Conservation (phyloP, 2,888 invertebrate genomes). For the Baronia brevicornis region DNA sequence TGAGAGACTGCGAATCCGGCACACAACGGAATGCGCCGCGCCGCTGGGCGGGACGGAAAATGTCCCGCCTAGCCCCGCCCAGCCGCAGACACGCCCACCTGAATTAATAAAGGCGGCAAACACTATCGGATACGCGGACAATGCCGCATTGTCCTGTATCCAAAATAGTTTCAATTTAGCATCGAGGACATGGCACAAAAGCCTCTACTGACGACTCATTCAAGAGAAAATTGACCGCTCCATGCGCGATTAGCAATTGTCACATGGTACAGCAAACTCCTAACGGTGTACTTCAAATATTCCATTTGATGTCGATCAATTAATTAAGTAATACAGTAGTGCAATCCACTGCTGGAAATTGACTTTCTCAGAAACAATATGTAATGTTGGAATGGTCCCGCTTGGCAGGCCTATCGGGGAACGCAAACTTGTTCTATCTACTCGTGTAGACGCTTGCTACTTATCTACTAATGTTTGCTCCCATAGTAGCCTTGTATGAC, state of each 20-base stretch:
- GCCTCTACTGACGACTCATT: slow-evolving; percentile 57
- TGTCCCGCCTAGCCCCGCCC: slow-evolving; percentile 52
- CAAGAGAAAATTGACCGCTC: slow-evolving; percentile 61
- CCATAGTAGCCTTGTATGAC: no score
- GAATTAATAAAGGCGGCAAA: slow-evolving; percentile 75
- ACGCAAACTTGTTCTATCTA: no score
- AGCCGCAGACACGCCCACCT: slow-evolving; percentile 57
- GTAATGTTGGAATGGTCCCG: no score
- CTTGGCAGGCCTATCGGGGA: no score
- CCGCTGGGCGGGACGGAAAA: slow-evolving; percentile 40
- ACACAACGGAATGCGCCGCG: slow-evolving; percentile 31
- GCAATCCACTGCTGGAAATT: no score
- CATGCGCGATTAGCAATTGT: slow-evolving; percentile 33
- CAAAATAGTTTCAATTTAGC: slow-evolving; percentile 76
- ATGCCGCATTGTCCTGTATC: slow-evolving; percentile 69
- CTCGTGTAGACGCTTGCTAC: no score
- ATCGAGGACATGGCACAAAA: slow-evolving; percentile 65
- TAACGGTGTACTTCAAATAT: slow-evolving; percentile 42
- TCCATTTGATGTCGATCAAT: no score
- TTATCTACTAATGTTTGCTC: no score
- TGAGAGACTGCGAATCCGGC: slow-evolving; percentile 33
- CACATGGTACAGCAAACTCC: no score
- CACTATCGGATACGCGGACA: slow-evolving; percentile 73
- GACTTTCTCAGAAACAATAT: no score
- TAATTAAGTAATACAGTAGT: no score